These are phyloP conservation scores for Zele albiditarsus DNA, from an alignment of 2,888 invertebrate genomes.

Conservation along the genomic window DNA sequence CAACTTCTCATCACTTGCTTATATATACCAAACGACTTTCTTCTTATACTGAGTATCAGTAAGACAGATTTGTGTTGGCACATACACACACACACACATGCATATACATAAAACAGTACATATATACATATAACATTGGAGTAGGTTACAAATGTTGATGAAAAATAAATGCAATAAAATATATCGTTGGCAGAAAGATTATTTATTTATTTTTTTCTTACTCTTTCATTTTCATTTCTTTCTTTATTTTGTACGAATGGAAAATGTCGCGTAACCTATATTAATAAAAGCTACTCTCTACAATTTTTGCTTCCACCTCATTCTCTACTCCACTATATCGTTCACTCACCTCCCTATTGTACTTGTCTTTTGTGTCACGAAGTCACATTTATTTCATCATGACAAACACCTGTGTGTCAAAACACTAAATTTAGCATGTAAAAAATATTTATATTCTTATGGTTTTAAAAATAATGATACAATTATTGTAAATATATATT, in stretches of 20 bases:
- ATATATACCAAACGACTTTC: background rate
- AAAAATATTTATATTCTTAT: slow-evolving; percentile 17
- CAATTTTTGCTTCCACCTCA: slow-evolving; percentile 17
- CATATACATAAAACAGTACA: too few species aligned
- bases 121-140: too few species aligned
- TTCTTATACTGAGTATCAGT: background rate
- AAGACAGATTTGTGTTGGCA: background rate
- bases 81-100: too few species aligned
- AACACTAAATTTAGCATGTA: slow-evolving; percentile 14
- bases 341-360: too few species aligned
- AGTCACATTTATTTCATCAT: slow-evolving; percentile 35
- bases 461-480: background rate
- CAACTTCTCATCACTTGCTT: slow-evolving; percentile 1
- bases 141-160: background rate
- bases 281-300: slow-evolving; percentile 36
- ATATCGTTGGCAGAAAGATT: background rate
- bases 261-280: slow-evolving; percentile 37
- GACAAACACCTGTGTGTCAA: slow-evolving; percentile 12
- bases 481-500: background rate
- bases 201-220: slow-evolving; percentile 20
- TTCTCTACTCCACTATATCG: background rate
- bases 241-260: slow-evolving; percentile 18
- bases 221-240: background rate
- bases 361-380: slow-evolving; percentile 13
- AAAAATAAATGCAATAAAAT: background rate